Conservation (phyloP, 2,888 invertebrate genomes). For the Lepidochitona cinerea region DNA sequence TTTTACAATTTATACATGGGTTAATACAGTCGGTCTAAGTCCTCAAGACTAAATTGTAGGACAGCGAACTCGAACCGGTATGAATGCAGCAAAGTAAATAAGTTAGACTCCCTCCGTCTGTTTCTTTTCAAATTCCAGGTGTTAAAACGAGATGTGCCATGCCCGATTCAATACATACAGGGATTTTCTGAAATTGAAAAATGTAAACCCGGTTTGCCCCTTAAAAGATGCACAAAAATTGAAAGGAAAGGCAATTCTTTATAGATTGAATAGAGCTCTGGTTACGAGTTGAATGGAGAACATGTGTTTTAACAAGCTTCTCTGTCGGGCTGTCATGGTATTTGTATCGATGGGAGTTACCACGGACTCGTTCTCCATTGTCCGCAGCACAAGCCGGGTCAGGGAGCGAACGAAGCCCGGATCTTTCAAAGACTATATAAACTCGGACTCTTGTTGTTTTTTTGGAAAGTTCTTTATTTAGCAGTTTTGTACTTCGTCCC, state of each 20-base stretch:
- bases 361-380: neutral
- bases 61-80: neutral
- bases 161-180: neutral
- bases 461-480: too few species aligned
- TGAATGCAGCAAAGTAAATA: neutral
- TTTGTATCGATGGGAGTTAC: neutral
- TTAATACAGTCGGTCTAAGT: neutral
- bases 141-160: neutral
- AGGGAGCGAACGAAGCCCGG: too few species aligned
- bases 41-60: neutral
- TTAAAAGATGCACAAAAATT: slow-evolving; percentile 1
- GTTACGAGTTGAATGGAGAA: neutral
- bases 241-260: neutral
- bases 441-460: too few species aligned
- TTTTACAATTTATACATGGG: too few species aligned
- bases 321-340: neutral
- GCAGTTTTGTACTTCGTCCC: too few species aligned
- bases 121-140: neutral
- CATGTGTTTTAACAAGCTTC: slow-evolving; percentile 3
- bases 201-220: neutral
- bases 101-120: neutral
- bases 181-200: slow-evolving; percentile 3
- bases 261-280: neutral
- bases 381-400: neutral
- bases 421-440: too few species aligned